Evolutionary conservation across 2,113 vertebrate species (phyloP), one percentile per base, ranked within the genome.

Genomic region (Notothenia rossii): DNA sequence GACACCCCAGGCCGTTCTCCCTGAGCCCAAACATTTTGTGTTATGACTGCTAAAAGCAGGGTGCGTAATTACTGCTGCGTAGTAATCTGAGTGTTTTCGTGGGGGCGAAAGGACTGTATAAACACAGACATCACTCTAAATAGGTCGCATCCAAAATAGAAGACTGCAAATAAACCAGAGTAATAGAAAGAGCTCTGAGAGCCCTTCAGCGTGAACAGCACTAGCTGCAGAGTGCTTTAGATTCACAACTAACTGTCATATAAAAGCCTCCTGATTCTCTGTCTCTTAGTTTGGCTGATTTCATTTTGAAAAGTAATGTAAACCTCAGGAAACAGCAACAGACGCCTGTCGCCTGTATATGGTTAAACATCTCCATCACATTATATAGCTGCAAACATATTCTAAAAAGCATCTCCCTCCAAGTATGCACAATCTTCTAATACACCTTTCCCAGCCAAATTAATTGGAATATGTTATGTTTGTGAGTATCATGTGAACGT

Each of bases 41-140:
- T 91, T 93, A 87, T 93, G 90, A 91, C 89, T 89, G 87, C 90
- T 90, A 91, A 91, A 93, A 90, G 86, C 80, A 55, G 81, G 65
- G 61, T 71, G 82, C 40, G 50, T 84, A 89, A 89, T 89, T 86
- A 75, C 79, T 55, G 65, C 76, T 67, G 82, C 85, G 84, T 55
- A 88, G 87, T 90, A 91, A 91, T 90, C 81, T 55, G 82, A 90
- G 88, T 90, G 88, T 82, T 77, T 79, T 63, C 87, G 88, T 55
- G 84, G 65, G 82, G 79, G 88, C 22, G 50, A 63, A 33, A 75
- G 69, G 79, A 67, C 79, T 76, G 80, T 76, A 71, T 43, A 75
- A 79, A 88, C 84, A 84, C 86, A 85, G 73, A 81, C 78, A 69
- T 58, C 75, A 33, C 80, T 80, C 88, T 54, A 89, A 90, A 92